Evolutionary conservation across 1,140 invertebrate species (phyloP), one percentile per base, ranked within the genome.

Genomic region (Danaus melanippus): DNA sequence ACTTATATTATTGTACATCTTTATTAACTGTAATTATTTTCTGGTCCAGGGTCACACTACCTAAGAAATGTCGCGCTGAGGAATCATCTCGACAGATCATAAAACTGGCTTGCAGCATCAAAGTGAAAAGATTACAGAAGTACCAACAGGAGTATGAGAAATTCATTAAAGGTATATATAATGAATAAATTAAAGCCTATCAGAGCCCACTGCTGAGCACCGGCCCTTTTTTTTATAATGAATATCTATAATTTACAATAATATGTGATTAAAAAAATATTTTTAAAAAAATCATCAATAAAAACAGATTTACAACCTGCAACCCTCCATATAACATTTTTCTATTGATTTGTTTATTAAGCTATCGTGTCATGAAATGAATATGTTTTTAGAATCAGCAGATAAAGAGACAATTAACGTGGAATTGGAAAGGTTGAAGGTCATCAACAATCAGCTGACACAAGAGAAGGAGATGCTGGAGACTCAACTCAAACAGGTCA

Each of bases 1-100:
- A 32, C 21, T 32, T 32, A 32, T 32, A 32, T 32, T 32, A 32
- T 21, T 21, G 1, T 8, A 32, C 6, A 32, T 1, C 15, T 15
- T 32, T 0, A 32, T 32, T 32, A 32, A 32, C 6, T 32, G 17
- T 92, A n/a, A 94, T 95, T 0, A 90, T 91, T 56, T 91, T 58
- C 92, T 17, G 41, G 97, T 97, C 96, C 77, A 92, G 98, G 51
- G 97, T 99, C 1, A 94, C 95, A 10, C 88, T 99, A 55, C 98
- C 98, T 10, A 98, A 99, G 86, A 97, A 96, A 75, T 99, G 97
- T 79, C 91, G 97, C 46, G 94, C 92, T 17, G 95, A 98, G 81
- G 95, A 97, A 68, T 91, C 93, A 2, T 95, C 97, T 0, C 92
- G 92, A 47, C 92, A 96, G 53, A 90, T 99, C 8, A 94, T 99